A percentile compares a stretch with the other conserved stretches of the same genome.
Evolutionary conservation across 2,888 invertebrate species (phyloP).

Genomic region (Leucania comma): DNA sequence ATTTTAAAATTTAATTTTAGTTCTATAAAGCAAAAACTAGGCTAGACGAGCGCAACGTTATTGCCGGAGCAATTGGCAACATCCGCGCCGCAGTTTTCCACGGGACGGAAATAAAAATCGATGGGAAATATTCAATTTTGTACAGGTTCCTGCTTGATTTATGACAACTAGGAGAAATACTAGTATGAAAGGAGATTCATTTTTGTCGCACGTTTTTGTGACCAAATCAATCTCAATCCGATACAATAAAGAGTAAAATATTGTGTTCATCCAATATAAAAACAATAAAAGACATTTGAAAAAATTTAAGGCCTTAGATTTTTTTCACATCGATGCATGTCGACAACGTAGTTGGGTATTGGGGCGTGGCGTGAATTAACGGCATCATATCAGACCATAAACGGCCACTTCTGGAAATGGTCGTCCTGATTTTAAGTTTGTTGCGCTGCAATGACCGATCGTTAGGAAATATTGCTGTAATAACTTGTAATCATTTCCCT

Average conservation of each 20-base stretch:
- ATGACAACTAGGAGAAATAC: neutral
- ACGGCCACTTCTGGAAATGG: constrained; percentile 16
- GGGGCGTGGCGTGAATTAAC: constrained; percentile 30
- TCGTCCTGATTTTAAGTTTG: constrained; percentile 24
- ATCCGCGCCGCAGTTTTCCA: constrained; percentile 25
- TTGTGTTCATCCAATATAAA: neutral
- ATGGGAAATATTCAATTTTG: constrained; percentile 7
- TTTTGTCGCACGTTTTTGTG: neutral
- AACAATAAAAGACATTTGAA: neutral
- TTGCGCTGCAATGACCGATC: constrained; percentile 11
- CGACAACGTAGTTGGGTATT: constrained; percentile 25
- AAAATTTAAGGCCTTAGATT: neutral
- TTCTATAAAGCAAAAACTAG: constrained; percentile 27
- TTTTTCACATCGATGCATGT: constrained; percentile 2
- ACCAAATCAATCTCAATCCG: neutral
- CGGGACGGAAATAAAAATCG: constrained; percentile 29
- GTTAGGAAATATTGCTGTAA: constrained; percentile 32
- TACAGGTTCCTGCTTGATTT: constrained; percentile 11
- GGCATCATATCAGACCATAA: constrained; percentile 28
- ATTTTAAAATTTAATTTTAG: constrained; percentile 10
- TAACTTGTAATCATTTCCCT: constrained; percentile 24
- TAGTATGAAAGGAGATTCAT: neutral
- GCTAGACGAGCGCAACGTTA: constrained; percentile 11
- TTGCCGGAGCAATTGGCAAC: constrained; percentile 39
- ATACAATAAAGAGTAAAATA: neutral